Base-by-base conservation (phyloP, 2,888 invertebrate species). In the Parnassius mnemosyne region DNA sequence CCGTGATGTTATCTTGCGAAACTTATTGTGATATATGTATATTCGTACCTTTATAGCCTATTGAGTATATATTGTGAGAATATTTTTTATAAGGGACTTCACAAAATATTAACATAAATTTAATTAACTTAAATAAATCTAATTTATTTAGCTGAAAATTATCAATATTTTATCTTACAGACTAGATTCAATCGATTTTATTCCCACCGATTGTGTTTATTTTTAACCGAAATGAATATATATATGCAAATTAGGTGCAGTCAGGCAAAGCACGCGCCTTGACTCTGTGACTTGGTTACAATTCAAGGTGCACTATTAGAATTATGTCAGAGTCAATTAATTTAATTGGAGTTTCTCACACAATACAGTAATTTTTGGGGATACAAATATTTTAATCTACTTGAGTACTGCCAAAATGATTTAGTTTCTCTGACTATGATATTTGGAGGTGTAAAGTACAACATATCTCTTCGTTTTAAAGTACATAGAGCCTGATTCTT, bases 191-290 rank as follows among this genome's bases (percentile, higher is more conserved):
- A 58, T 63, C 58, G 58, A 58, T 50, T 51, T 50, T 41, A 54
- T 54, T 63, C 49, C 34, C 16, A 43, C 25, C 44, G 43, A 50
- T 41, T 46, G 58, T 63, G 49, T 58, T 57, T 54, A 54, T 63
- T 63, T 63, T 58, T 58, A 58, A 58, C 50, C 54, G 54, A 50
- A 46, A 54, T 54, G 54, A 50, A 46, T 25, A 41, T 50, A 44
- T 50, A 58, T 41, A 44, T 50, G 53, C 53, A 54, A 57, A 63
- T 58, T 43, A 50, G n/a, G 43, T 54, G 44, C 44, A 54, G 62
- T 63, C 62, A 63, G 54, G 62, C 62, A 44, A 58, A 41, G 25
- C 20, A 49, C 44, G 44, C 25, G 42, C 57, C 58, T 63, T 63
- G 53, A 50, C 53, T 58, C 34, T 54, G 25, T 58, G 62, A 63